Conservation (phyloP, 1,140 invertebrate genomes). For the Brachionus calyciflorus region DNA sequence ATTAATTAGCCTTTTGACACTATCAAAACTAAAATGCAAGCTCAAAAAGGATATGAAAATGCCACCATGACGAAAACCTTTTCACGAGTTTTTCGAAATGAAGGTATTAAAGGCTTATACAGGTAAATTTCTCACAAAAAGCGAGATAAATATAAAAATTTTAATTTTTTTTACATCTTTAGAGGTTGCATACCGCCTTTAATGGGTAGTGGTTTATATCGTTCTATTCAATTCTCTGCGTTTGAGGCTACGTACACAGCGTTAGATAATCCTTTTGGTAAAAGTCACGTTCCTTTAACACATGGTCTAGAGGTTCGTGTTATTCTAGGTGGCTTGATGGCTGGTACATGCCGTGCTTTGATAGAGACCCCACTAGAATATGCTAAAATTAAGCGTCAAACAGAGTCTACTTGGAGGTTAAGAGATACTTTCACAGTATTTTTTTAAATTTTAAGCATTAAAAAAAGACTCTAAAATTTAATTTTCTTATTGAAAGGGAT, state of each 20-base stretch:
- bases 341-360: constrained; percentile 53
- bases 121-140: constrained; percentile 50
- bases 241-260: constrained; percentile 57
- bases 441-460: not conserved
- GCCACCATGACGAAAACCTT: constrained; percentile 54
- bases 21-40: constrained; percentile 60
- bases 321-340: constrained; percentile 51
- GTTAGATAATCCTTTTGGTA: constrained; percentile 51
- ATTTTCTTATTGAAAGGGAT: constrained; percentile 50
- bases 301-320: constrained; percentile 55
- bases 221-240: constrained; percentile 57
- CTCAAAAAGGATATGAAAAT: constrained; percentile 55
- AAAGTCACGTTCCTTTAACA: constrained; percentile 52
- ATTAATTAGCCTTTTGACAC: constrained; percentile 54
- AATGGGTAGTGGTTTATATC: constrained; percentile 55
- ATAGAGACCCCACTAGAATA: constrained; percentile 58
- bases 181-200: constrained; percentile 57
- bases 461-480: not conserved
- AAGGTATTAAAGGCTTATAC: constrained; percentile 55
- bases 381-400: constrained; percentile 56
- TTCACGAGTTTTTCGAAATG: constrained; percentile 51
- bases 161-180: constrained; percentile 27
- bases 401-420: constrained; percentile 52
- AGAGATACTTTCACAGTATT: constrained; percentile 53
- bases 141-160: too few relatives aligned